Evolutionary conservation across 2,797 vertebrate species (phyloP).

Genomic region (Masticophis lateralis): DNA sequence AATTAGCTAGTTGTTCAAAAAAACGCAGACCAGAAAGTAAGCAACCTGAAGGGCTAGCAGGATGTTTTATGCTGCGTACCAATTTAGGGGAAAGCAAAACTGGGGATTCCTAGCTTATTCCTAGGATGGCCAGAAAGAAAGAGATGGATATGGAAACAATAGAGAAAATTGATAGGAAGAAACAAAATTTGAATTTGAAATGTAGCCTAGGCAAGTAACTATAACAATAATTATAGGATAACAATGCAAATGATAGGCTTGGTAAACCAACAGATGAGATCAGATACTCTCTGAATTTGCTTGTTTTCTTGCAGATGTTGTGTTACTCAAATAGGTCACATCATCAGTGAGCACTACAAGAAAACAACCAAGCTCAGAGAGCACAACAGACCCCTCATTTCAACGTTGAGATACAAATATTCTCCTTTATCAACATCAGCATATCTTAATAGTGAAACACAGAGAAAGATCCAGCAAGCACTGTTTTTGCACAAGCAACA

Average conservation of each 20-base stretch:
- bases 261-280: not conserved
- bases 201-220: not conserved
- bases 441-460: not conserved
- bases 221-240: not conserved
- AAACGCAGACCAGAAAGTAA: slow-evolving; percentile 32
- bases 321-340: not conserved
- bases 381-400: too few species aligned
- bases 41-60: not conserved
- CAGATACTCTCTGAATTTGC: not conserved
- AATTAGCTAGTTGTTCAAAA: slow-evolving; percentile 66
- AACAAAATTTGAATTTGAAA: not conserved
- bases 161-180: not conserved
- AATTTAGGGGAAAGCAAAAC: not conserved
- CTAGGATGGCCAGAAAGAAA: not conserved
- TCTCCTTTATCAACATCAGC: not conserved
- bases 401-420: not conserved
- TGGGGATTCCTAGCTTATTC: too few species aligned
- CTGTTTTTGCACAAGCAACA: not conserved
- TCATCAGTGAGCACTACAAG: not conserved
- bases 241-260: not conserved
- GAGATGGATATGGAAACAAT: not conserved
- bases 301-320: not conserved
- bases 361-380: not conserved
- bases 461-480: not conserved
- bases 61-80: not conserved